Base-by-base conservation (phyloP, 2,888 invertebrate species). In the Lochmaea capreae region DNA sequence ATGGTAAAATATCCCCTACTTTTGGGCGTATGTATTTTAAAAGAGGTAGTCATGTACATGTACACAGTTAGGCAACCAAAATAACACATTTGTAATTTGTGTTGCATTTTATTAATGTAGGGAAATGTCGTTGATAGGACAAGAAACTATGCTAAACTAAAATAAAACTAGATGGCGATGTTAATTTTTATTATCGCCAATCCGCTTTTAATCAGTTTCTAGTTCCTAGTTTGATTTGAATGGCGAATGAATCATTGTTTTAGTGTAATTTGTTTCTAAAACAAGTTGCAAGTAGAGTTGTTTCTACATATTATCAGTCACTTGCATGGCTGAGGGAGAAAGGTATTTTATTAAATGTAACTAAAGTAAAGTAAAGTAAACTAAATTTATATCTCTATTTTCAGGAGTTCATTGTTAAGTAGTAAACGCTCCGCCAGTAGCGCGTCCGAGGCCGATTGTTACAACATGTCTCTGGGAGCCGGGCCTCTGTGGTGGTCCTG, bases 401-500 rank as follows among this genome's bases (percentile, higher is more conserved):
- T 11, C 76, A 81, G 81, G 57, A 81, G 78, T 77, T 76, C 77
- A 70, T 63, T 81, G 75, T 77, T 82, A 76, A 82, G 78, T 72
- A 90, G 89, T 89, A 91, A 91, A 87, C 91, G 91, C 79, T 91
- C 92, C 85, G 91, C 92, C 86, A 87, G 91, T 87, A 92, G 92
- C 88, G 91, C 90, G 85, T 91, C 92, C 87, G 92, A 92, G 89
- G 91, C 91, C 89, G 92, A 92, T 87, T 92, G 92, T 86, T 93
- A 91, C 88, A 92, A 91, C 91, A 91, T 93, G 91, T 93, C 96
- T 94, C 95, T 97, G 94, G 97, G 97, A 89, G 94, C 96, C 92
- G 97, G 97, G 97, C 97, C 97, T 97, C 97, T 95, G 97, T 97
- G 95, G 96, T 97, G 97, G 95, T 98, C 97, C 97, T 98, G 98